These are phyloP conservation scores for Oophaga pumilio DNA, from an alignment of 2,113 vertebrate species.

Conservation along the genomic window DNA sequence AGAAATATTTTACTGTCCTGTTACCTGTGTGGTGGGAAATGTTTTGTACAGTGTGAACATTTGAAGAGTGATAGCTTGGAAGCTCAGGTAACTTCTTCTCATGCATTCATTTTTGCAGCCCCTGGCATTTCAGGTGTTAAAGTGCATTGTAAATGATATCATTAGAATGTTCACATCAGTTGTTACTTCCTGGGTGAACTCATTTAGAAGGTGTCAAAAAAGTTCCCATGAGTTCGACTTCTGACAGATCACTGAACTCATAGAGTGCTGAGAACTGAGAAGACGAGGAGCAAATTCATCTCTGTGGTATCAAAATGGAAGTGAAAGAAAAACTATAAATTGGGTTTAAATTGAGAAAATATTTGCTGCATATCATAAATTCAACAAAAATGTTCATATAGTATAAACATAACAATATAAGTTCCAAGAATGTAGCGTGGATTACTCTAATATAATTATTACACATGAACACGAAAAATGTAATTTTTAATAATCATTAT, in stretches of 20 bases:
- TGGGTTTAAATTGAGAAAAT: too few species aligned
- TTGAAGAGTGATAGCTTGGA: conserved; percentile 16
- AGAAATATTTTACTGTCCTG: conserved; percentile 16
- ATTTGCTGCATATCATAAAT: too few species aligned
- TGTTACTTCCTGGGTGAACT: conserved; percentile 25
- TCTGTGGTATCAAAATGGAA: neutral
- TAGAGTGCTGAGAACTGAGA: neutral
- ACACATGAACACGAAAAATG: too few species aligned
- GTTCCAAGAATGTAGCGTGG: too few species aligned
- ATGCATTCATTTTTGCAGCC: conserved; percentile 28
- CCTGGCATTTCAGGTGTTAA: conserved; percentile 48
- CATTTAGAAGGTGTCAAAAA: conserved; percentile 41
- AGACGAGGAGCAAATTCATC: neutral
- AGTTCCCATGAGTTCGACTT: conserved; percentile 25
- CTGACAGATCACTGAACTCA: neutral
- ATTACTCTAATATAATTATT: too few species aligned
- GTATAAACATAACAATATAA: too few species aligned
- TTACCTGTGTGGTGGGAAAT: conserved; percentile 24
- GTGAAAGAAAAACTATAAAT: neutral
- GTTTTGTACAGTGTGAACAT: conserved; percentile 3
- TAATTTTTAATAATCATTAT: too few species aligned
- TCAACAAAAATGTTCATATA: too few species aligned
- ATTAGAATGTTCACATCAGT: conserved; percentile 21
- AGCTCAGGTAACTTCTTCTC: conserved; percentile 16
- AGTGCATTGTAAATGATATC: conserved; percentile 47